Evolutionary conservation across 2,113 vertebrate genomes (phyloP).

Genomic region (Aix galericulata): DNA sequence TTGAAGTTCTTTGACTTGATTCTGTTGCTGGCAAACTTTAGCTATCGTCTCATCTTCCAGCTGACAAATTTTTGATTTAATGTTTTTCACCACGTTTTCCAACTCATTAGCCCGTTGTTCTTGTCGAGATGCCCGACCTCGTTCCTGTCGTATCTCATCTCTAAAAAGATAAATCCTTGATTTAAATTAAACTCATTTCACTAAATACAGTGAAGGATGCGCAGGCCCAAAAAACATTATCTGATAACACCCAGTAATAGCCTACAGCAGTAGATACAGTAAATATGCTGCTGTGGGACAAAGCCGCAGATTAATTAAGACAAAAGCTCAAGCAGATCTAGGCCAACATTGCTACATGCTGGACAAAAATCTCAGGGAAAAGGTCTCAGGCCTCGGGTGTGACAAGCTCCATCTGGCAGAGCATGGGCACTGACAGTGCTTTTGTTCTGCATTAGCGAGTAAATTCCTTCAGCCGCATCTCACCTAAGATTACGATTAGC

Average conservation of each 20-base stretch:
- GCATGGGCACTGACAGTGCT: neutral
- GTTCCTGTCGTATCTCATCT: conserved; percentile 79
- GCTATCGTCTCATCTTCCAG: conserved; percentile 86
- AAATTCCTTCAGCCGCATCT: neutral
- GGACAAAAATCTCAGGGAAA: neutral
- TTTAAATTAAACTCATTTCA: neutral
- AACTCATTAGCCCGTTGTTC: conserved; percentile 81
- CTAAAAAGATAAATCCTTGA: conserved; percentile 58
- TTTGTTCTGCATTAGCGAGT: neutral
- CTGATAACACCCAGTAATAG: neutral
- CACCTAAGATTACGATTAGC: conserved; percentile 86
- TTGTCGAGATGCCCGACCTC: conserved; percentile 72
- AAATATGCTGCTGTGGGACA: neutral
- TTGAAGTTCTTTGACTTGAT: conserved; percentile 77
- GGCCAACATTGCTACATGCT: neutral
- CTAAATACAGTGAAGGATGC: neutral
- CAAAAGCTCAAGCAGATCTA: neutral
- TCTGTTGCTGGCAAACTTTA: conserved; percentile 80
- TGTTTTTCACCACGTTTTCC: conserved; percentile 80
- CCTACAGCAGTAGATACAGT: neutral
- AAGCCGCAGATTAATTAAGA: neutral
- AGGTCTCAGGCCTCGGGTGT: neutral
- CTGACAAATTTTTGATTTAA: conserved; percentile 85
- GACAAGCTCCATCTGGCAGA: neutral
- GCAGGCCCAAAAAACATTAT: neutral